Evolutionary conservation across 92 coral and sea anemone genomes (phyloP), one percentile per base, ranked within the genome.

Genomic region (Chrysogorgia sp.): DNA sequence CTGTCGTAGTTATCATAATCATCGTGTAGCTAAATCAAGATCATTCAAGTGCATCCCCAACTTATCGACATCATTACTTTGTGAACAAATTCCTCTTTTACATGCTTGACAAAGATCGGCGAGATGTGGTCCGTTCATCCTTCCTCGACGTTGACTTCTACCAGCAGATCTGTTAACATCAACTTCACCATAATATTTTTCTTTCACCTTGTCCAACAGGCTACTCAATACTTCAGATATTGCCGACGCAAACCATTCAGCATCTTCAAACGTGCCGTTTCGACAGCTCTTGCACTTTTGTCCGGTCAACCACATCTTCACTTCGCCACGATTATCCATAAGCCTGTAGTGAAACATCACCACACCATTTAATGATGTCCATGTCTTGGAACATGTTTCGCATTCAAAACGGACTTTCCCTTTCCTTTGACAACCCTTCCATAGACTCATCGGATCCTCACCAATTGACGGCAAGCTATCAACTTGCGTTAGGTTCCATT

Each of bases 221-320:
- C 2, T 47, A 15, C 53, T 47, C 15, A 47, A 7, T 47, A 37
- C 66, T 34, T 10, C 37, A n/a, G 66, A 22, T 28, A 25, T 59
- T 26, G 25, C 35, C 8, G 12, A 10, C 3, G 12, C 23, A 28
- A 6, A 29, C 66, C 66, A 59, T 21, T 28, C 35, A 10, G 66
- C 35, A 28, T 6, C 37, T 29, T 59, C 35, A 59, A 23, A 59
- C 37, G 8, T 21, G 9, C 29, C 37, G 9, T 15, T 25, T 34
- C 35, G 29, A 59, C 66, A 59, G 4, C 37, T 59, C 66, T 28
- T 25, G 37, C 66, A 59, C 66, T 23, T 30, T 22, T 59, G 66
- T 34, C 66, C 35, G 14, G 29, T 59, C 66, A 59, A 29, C 14
- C 12, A 37, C 66, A 59, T 59, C 34, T 59, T 59, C 19, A 59